phyloP scores from a whole-genome alignment of 37 sponge, comb jelly and placozoan genomes.

The Corticium candelabrum region DNA sequence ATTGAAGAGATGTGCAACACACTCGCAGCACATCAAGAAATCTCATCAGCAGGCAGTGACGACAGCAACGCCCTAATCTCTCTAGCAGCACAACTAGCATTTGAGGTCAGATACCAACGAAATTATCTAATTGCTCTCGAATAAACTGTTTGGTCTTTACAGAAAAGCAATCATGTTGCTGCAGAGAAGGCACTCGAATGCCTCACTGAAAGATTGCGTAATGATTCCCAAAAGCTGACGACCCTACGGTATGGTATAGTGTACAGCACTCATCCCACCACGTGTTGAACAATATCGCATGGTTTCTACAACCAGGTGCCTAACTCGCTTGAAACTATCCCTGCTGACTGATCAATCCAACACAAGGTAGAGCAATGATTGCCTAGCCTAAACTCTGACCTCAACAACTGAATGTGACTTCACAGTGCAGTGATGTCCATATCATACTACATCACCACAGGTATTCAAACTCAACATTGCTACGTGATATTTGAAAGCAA shows the following conservation, averaged over 20 bases:
- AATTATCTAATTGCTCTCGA: not conserved
- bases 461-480: too few relatives aligned
- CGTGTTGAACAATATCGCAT: too few relatives aligned
- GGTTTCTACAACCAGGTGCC: not conserved
- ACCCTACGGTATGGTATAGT: slow-evolving; percentile 56
- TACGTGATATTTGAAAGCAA: too few relatives aligned
- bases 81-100: slow-evolving; percentile 78
- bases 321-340: not conserved
- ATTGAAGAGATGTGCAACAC: not conserved
- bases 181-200: slow-evolving; percentile 59
- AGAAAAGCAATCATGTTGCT: slow-evolving; percentile 49
- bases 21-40: too few relatives aligned
- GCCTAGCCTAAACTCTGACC: too few relatives aligned
- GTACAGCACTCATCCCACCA: too few relatives aligned
- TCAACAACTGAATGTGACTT: too few relatives aligned
- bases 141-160: not conserved
- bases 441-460: not conserved
- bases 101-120: slow-evolving; percentile 53
- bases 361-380: too few relatives aligned
- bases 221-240: slow-evolving; percentile 46
- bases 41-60: slow-evolving; percentile 3
- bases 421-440: too few relatives aligned
- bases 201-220: slow-evolving; percentile 18
- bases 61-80: slow-evolving; percentile 18
- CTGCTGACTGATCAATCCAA: not conserved